Base-by-base conservation (phyloP, 1,140 invertebrate genomes). In the Drosophila guanche region DNA sequence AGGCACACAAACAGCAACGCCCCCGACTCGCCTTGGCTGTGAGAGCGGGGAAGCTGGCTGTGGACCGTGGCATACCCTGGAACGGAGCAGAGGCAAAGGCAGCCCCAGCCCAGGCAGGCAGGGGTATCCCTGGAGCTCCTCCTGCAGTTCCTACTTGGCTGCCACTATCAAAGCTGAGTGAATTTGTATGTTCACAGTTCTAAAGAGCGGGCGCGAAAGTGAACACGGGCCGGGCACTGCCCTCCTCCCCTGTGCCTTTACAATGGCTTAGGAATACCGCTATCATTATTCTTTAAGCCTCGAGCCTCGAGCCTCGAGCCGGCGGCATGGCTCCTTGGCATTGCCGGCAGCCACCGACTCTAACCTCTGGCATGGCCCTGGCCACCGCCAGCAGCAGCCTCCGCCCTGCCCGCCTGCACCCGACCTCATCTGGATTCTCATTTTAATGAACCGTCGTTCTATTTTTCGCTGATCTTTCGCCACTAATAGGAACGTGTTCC, bases 111-210 rank as follows among this genome's bases (percentile, higher is more conserved):
- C 5, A 27, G 8, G 29, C 8, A 29, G 16, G 29, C 8, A 29
- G 16, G n/a, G 23, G 27, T 22, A 41, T 29, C 7, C 22, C 7
- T 37, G n/a, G 29, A 1, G n/a, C 14, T 53, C 4, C 51, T 41
- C 12, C 62, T 56, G 12, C n/a, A 56, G 46, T 65, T 78, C 79
- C 70, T 83, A 81, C 66, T 84, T 84, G 81, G 79, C 41, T 56
- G 71, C 73, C 74, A 69, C 86, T 88, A 88, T 89, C 85, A 85
- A 74, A 69, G 72, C 71, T 90, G 89, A 90, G 89, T 90, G 89
- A 90, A 90, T 90, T 90, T 90, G 89, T 90, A 90, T 90, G 89
- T 90, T 90, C 85, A 90, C 89, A 89, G 89, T 90, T 90, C 78
- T 81, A 77, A 76, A 85, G 78, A 85, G 75, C 77, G 75, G 88